Conservation (phyloP, 1,140 invertebrate genomes). For the Sinonovacula constricta region DNA sequence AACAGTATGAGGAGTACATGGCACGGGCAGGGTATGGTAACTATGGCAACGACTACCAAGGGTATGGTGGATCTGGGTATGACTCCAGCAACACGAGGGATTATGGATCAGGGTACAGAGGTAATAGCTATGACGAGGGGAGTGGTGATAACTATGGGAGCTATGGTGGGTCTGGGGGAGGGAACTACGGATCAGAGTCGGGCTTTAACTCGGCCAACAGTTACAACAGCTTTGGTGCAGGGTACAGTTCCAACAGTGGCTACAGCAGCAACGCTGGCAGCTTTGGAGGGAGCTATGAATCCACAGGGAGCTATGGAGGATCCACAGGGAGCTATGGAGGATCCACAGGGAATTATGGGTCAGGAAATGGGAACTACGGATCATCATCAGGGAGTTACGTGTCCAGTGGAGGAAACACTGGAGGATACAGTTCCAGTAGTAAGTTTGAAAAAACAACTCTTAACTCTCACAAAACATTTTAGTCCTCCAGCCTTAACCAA, state of each 20-base stretch:
- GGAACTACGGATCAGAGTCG: background rate
- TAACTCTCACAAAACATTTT: background rate
- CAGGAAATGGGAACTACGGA: slow-evolving; percentile 13
- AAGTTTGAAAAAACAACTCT: background rate
- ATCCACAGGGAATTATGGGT: background rate
- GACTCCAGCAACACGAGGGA: background rate
- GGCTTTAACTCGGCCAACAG: background rate
- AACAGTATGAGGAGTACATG: slow-evolving; percentile 36
- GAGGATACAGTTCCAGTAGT: background rate
- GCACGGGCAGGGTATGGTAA: background rate
- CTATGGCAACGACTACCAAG: slow-evolving; percentile 7
- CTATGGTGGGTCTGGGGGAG: too few species aligned
- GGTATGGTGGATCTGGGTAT: background rate
- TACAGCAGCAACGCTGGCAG: background rate
- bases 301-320: background rate
- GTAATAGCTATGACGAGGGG: background rate
- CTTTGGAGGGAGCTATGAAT: background rate
- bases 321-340: background rate
- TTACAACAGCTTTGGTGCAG: background rate
- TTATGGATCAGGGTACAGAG: background rate
- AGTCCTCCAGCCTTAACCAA: background rate
- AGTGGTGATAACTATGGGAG: slow-evolving; percentile 13
- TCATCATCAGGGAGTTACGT: slow-evolving; percentile 7
- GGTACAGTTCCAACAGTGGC: background rate
- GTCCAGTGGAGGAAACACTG: background rate